Evolutionary conservation across 2,888 invertebrate genomes (phyloP).

Genomic region (Drosophila anomelani): DNA sequence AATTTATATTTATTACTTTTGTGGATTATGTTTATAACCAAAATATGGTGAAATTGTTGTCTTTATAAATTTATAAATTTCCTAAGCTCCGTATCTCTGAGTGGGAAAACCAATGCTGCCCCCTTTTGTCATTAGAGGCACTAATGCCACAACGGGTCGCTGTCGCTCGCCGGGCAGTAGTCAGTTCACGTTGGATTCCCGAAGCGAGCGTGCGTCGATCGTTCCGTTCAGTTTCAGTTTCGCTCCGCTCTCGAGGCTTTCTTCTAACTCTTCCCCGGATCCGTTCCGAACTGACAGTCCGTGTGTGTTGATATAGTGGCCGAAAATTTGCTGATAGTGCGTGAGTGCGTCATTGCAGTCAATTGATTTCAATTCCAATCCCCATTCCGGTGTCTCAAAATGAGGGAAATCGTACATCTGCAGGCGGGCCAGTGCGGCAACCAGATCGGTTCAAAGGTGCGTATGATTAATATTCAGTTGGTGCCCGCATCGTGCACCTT

Average conservation of each 20-base stretch:
- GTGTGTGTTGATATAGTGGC: slow-evolving; percentile 19
- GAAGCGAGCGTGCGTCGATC: slow-evolving; percentile 74
- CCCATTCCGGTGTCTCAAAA: slow-evolving; percentile 80
- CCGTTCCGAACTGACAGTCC: not conserved
- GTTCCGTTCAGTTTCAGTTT: slow-evolving; percentile 31
- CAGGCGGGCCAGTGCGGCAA: slow-evolving; percentile 96
- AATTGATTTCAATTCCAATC: slow-evolving; percentile 13
- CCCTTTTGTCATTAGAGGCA: slow-evolving; percentile 20
- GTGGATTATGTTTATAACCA: not conserved
- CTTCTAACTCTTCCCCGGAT: slow-evolving; percentile 26
- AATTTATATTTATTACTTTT: not conserved
- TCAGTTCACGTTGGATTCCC: slow-evolving; percentile 72
- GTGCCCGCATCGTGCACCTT: slow-evolving; percentile 20
- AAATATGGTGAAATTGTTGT: not conserved
- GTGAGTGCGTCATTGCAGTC: slow-evolving; percentile 24
- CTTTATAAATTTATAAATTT: not conserved
- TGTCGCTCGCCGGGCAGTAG: slow-evolving; percentile 48
- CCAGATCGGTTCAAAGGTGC: slow-evolving; percentile 96
- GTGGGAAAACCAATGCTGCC: slow-evolving; percentile 46
- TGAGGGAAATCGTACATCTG: slow-evolving; percentile 97
- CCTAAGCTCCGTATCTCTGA: slow-evolving; percentile 5
- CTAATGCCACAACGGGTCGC: slow-evolving; percentile 51
- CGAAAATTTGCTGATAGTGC: slow-evolving; percentile 31
- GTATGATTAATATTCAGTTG: slow-evolving; percentile 68
- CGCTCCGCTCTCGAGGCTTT: slow-evolving; percentile 34